Percentiles rank a stretch among this genome's conserved stretches.
phyloP scores from a whole-genome alignment of 2,113 vertebrate species.

The Dolichallabes microphthalmus region DNA sequence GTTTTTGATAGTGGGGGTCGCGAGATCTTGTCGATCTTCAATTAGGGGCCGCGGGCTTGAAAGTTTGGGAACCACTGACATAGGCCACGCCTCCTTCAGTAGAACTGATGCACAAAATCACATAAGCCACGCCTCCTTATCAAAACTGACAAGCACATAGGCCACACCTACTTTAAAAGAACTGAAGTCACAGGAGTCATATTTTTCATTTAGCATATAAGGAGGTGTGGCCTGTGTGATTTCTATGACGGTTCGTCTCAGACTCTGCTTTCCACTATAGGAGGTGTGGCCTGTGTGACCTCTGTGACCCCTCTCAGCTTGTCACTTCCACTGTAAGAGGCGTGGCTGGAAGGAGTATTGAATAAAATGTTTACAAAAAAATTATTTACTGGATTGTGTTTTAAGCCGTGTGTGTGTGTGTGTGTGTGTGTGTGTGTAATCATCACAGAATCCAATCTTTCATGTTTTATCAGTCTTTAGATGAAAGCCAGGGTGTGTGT shows the following conservation, averaged over 20 bases:
- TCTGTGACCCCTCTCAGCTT: neutral
- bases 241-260: neutral
- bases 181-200: no score
- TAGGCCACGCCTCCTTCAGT: neutral
- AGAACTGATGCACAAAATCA: no score
- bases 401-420: conserved; percentile 25
- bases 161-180: no score
- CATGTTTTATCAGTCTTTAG: conserved; percentile 19
- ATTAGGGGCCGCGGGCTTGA: no score
- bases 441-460: neutral
- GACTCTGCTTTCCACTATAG: neutral
- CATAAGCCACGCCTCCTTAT: no score
- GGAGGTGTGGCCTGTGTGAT: neutral
- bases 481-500: conserved; percentile 9
- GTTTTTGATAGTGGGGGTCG: no score
- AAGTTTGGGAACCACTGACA: no score
- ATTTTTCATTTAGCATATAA: no score
- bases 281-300: neutral
- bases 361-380: neutral
- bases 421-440: conserved; percentile 8
- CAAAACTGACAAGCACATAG: no score
- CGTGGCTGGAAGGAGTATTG: neutral
- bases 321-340: neutral
- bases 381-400: neutral
- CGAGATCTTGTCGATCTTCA: no score